Evolutionary conservation across 2,797 vertebrate genomes (phyloP).

Genomic region (Odontamblyopus rebecca): DNA sequence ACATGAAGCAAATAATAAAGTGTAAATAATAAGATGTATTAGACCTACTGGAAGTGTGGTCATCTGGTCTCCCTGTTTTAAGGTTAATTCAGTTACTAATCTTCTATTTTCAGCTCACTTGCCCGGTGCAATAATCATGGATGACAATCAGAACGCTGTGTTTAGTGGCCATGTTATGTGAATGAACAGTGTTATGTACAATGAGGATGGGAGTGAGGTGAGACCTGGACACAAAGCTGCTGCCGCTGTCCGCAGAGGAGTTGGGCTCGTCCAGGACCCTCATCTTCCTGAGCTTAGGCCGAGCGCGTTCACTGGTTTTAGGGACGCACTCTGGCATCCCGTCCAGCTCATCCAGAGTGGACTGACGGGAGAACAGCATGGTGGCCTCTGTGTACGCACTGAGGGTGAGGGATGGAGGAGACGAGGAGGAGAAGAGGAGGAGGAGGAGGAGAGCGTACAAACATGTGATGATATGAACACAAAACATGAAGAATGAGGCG

Average conservation of each 20-base stretch:
- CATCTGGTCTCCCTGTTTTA: no score
- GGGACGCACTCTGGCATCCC: constrained; percentile 89
- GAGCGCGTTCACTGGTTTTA: constrained; percentile 96
- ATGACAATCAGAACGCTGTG: no score
- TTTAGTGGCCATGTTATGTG: neutral
- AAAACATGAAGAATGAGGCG: constrained; percentile 15
- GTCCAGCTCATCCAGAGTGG: constrained; percentile 97
- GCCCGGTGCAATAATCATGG: no score
- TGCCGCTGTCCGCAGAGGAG: constrained; percentile 93
- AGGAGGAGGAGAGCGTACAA: constrained; percentile 20
- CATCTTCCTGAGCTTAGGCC: constrained; percentile 96
- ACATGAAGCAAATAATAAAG: no score
- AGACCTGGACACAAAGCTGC: constrained; percentile 97
- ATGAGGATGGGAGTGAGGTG: constrained; percentile 7
- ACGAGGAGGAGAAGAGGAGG: constrained; percentile 56
- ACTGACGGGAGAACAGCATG: constrained; percentile 96
- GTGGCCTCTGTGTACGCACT: constrained; percentile 97
- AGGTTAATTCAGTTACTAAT: no score
- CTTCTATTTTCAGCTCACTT: no score
- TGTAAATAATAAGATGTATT: no score
- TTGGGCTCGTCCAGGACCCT: constrained; percentile 90
- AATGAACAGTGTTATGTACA: neutral
- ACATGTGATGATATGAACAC: neutral
- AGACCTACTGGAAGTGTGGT: no score
- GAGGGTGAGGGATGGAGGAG: constrained; percentile 83